Evolutionary conservation across 2,113 vertebrate species (phyloP).

Genomic region (Chloebia gouldiae): DNA sequence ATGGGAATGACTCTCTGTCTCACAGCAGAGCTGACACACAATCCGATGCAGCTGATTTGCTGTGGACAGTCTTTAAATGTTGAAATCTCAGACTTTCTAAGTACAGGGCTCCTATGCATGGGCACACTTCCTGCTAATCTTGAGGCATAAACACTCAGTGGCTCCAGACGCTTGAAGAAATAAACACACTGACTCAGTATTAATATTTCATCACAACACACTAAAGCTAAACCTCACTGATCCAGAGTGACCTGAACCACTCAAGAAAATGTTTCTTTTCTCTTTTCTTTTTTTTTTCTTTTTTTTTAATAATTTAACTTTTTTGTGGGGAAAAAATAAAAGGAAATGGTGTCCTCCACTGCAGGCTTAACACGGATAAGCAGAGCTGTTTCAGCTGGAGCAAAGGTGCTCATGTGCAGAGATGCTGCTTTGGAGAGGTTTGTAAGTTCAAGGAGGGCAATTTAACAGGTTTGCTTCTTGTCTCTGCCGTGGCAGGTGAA

Average conservation of each 20-base stretch:
- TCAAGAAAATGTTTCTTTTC: constrained; percentile 70
- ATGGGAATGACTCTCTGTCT: background rate
- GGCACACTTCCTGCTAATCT: constrained; percentile 68
- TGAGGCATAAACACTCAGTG: constrained; percentile 66
- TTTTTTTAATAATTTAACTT: constrained; percentile 75
- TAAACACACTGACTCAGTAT: constrained; percentile 72
- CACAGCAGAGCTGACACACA: constrained; percentile 30
- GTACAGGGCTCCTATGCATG: constrained; percentile 57
- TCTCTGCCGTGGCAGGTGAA: background rate
- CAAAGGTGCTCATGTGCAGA: background rate
- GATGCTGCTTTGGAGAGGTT: background rate
- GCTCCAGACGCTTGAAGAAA: constrained; percentile 72
- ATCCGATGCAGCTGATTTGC: constrained; percentile 11
- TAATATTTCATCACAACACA: constrained; percentile 77
- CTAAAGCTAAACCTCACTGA: constrained; percentile 74
- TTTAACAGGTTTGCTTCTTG: background rate
- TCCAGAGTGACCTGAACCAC: constrained; percentile 76
- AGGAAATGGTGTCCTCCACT: constrained; percentile 28
- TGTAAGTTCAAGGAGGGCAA: constrained; percentile 5
- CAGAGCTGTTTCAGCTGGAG: background rate
- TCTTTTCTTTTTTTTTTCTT: constrained; percentile 23
- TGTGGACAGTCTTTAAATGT: constrained; percentile 16
- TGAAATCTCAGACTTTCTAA: constrained; percentile 57
- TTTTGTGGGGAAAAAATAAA: constrained; percentile 53
- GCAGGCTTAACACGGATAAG: constrained; percentile 51